Base-by-base conservation (phyloP, 2,113 vertebrate genomes). In the Cinclus cinclus region DNA sequence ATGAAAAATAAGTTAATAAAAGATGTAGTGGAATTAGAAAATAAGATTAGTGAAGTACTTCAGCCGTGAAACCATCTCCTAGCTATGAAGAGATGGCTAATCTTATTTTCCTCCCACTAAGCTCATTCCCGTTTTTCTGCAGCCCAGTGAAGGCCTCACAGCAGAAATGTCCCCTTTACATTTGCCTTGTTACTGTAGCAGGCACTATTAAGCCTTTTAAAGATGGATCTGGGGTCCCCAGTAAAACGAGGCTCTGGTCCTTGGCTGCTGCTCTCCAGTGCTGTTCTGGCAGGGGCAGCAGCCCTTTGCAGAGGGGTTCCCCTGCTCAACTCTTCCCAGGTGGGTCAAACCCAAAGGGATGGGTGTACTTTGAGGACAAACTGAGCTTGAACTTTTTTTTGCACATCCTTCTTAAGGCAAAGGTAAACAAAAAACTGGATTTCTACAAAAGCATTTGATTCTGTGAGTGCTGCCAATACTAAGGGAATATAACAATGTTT, bases 1-100 rank as follows among this genome's bases (percentile, higher is more conserved):
- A 96, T 96, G 94, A 97, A 96, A 97, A 96, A 97, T 95, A 89
- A 90, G 88, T 96, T 95, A 94, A 97, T 95, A 95, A 92, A 87
- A 94, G 70, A 89, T 0, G 24, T 88, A 65, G 41, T 76, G 46
- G 96, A 96, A 96, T 97, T 95, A 94, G 91, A 81, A 97, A 97
- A 97, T 95, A 87, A 93, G 95, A 96, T 97, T 95, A 96, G 74
- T 90, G 80, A 85, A 95, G 90, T 95, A 74, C 84, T 96, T 94
- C 88, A 93, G 83, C 93, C 1, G 2, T 83, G 84, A 95, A 92
- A 81, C 74, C 76, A 76, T 96, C 82, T 96, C 92, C 65, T 70
- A 94, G 87, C 80, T 80, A 92, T 92, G 86, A 94, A 94, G 93
- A 96, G 89, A 75, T 0, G 6, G 28, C 46, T 95, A 92, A 95